Evolutionary conservation across 2,113 vertebrate genomes (phyloP).

Genomic region (Nannospalax galili): DNA sequence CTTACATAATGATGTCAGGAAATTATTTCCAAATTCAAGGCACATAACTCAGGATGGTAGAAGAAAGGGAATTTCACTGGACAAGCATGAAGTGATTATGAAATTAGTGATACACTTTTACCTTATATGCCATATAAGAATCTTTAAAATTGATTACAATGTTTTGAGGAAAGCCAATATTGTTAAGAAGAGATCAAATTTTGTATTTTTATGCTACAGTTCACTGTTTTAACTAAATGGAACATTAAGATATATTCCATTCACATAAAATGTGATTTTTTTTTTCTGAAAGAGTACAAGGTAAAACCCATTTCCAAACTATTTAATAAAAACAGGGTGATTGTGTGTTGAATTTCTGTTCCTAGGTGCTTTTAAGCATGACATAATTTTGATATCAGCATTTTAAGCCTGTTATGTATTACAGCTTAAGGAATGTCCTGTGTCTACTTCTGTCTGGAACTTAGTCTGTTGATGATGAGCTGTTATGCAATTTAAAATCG

Average conservation of each 20-base stretch:
- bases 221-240: not conserved
- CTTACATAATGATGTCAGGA: not conserved
- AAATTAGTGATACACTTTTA: not conserved
- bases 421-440: conserved; percentile 36
- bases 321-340: not conserved
- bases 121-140: not conserved
- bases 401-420: conserved; percentile 68
- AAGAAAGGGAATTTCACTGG: not conserved
- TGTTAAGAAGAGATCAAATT: not conserved
- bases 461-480: conserved; percentile 5
- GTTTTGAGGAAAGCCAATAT: not conserved
- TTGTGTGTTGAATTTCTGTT: not conserved
- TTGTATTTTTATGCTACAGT: not conserved
- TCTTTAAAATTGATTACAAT: not conserved
- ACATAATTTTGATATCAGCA: conserved; percentile 66
- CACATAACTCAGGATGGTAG: not conserved
- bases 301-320: conserved; percentile 49
- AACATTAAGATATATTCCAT: conserved; percentile 44
- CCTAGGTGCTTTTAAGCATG: conserved; percentile 33
- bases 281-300: conserved; percentile 29
- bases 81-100: not conserved
- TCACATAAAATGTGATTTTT: conserved; percentile 33
- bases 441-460: conserved; percentile 58
- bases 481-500: conserved; percentile 71
- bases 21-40: not conserved